Conservation (phyloP, 2,888 invertebrate species). For the Nomada fucata region DNA sequence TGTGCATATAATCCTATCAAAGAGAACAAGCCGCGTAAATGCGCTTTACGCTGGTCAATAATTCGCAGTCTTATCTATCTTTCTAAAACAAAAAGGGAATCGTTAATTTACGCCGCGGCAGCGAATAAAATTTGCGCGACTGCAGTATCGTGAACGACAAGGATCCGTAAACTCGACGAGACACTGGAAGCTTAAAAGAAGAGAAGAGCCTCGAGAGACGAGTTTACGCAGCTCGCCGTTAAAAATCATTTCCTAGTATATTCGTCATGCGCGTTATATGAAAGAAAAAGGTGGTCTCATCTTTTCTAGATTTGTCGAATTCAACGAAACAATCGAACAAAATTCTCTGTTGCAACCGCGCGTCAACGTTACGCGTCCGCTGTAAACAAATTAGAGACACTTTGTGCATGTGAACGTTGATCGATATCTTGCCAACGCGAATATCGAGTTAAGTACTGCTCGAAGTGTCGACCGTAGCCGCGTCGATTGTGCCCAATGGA, state of each 20-base stretch:
- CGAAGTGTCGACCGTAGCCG: neutral
- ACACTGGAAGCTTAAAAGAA: neutral
- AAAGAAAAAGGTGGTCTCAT: neutral
- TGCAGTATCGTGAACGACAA: neutral
- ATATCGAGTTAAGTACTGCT: slow-evolving; percentile 24
- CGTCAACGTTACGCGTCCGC: neutral
- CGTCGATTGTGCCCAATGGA: slow-evolving; percentile 5
- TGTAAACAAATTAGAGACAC: neutral
- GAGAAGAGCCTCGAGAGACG: neutral
- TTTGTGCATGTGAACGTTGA: neutral
- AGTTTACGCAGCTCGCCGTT: neutral
- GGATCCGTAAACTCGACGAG: neutral
- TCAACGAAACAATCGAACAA: neutral
- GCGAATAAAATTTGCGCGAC: slow-evolving; percentile 22
- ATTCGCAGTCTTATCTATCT: slow-evolving; percentile 43
- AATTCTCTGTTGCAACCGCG: slow-evolving; percentile 18
- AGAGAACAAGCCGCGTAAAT: slow-evolving; percentile 10
- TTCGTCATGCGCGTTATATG: neutral
- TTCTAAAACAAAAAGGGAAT: slow-evolving; percentile 11
- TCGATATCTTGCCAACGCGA: neutral
- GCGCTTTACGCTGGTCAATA: slow-evolving; percentile 29
- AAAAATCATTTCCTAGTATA: neutral
- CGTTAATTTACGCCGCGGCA: slow-evolving; percentile 14
- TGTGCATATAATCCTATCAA: neutral
- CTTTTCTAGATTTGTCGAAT: neutral